These are phyloP conservation scores for Drosophila neocordata DNA, from an alignment of 1,140 invertebrate species.

Conservation along the genomic window DNA sequence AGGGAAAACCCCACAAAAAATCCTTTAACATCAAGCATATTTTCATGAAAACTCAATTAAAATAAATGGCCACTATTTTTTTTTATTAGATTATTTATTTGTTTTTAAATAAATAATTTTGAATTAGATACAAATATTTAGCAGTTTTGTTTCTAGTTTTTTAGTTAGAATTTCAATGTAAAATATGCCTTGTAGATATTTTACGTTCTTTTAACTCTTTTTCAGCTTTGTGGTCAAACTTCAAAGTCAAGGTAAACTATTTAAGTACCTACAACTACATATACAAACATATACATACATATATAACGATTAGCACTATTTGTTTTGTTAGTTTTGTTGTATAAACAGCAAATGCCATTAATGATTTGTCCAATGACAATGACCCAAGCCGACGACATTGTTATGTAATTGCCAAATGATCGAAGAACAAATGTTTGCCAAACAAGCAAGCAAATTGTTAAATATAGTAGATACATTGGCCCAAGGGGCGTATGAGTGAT, in stretches of 20 bases:
- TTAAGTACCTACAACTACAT: neutral
- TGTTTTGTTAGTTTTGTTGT: constrained; percentile 21
- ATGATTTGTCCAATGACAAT: constrained; percentile 27
- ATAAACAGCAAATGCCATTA: constrained; percentile 34
- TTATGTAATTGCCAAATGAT: constrained; percentile 54
- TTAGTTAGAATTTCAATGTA: no score
- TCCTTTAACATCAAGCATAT: no score
- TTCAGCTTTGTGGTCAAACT: neutral
- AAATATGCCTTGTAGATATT: neutral
- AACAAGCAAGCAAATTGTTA: constrained; percentile 38
- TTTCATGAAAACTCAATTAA: no score
- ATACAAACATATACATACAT: neutral
- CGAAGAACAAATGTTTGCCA: constrained; percentile 55
- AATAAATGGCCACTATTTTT: no score
- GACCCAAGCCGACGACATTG: constrained; percentile 3
- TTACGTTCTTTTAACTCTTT: no score
- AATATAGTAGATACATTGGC: constrained; percentile 23
- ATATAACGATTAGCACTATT: constrained; percentile 41
- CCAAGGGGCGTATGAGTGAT: constrained; percentile 67
- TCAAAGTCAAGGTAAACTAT: neutral
- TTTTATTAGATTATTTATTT: no score
- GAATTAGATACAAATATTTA: no score
- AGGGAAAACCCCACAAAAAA: no score
- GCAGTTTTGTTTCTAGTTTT: no score
- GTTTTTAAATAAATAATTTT: no score